Evolutionary conservation across 2,797 vertebrate genomes (phyloP).

Genomic region (Leuciscus waleckii): DNA sequence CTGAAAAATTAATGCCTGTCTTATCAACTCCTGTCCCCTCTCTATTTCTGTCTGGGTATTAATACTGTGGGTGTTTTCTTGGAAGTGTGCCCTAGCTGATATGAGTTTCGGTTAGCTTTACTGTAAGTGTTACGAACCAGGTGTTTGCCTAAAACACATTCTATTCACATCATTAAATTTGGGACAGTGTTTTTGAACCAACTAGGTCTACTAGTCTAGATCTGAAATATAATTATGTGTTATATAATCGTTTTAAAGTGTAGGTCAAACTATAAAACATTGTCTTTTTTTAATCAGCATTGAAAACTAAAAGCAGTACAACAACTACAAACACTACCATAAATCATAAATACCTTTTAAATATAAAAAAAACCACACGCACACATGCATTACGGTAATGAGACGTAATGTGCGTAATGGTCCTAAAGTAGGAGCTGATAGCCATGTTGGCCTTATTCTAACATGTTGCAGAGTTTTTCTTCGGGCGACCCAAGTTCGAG

Average conservation of each 20-base stretch:
- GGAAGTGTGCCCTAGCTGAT: slow-evolving; percentile 34
- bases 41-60: slow-evolving; percentile 52
- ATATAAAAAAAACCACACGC: not conserved
- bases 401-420: not conserved
- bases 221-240: not conserved
- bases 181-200: not conserved
- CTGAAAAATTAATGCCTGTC: slow-evolving; percentile 17
- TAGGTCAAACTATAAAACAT: not conserved
- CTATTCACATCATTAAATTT: too few relatives aligned
- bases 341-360: not conserved
- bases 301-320: not conserved
- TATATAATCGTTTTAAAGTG: not conserved
- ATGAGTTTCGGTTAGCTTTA: slow-evolving; percentile 6
- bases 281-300: not conserved
- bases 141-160: not conserved
- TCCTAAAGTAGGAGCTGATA: not conserved
- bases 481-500: not conserved
- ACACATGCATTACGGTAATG: not conserved
- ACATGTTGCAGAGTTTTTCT: not conserved
- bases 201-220: not conserved
- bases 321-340: not conserved
- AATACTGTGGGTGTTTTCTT: slow-evolving; percentile 37
- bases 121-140: not conserved
- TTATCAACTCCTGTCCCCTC: not conserved
- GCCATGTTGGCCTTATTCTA: not conserved